Evolutionary conservation across 1,140 invertebrate genomes (phyloP), one percentile per base, ranked within the genome.

Genomic region (Goniozus legneri): DNA sequence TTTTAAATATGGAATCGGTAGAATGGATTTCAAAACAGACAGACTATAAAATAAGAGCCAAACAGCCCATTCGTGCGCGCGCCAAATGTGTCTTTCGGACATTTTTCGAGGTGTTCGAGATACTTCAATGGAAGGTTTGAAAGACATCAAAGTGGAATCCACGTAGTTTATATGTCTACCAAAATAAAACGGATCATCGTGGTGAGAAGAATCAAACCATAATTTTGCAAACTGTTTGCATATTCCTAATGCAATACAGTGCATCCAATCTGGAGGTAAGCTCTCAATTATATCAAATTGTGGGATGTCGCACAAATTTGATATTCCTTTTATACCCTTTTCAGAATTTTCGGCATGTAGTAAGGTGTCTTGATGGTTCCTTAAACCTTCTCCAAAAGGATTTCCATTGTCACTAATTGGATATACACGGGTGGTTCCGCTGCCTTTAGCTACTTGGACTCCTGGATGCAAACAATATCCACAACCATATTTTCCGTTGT

Each of bases 221-320:
- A 61, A 52, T n/a, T 50, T 47, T 1, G 46, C 42, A 30, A 61
- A 48, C 33, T 53, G 49, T 3, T 44, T 16, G 21, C 50, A 53
- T 1, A 66, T 47, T 3, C 61, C 65, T 14, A 64, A 46, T 20
- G 44, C 27, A 32, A 65, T 47, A 12, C 33, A 32, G 27, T 69
- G 66, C 62, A 67, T 64, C 55, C 60, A 58, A 35, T 67, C 67
- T 4, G 44, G 48, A n/a, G 36, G 50, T n/a, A 67, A 24, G 44
- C 44, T 49, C 8, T 30, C 1, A 33, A 63, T 49, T 10, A 62
- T 54, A 40, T 66, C 46, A 44, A 63, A 63, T n/a, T 39, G 35
- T 13, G 55, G 44, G 14, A 63, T 52, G 37, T 55, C 38, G 36
- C 31, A 48, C 21, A 61, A 44, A 15, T 51, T 46, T 12, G 57